Conservation (phyloP, 1,140 invertebrate genomes). For the Gerris buenoi region DNA sequence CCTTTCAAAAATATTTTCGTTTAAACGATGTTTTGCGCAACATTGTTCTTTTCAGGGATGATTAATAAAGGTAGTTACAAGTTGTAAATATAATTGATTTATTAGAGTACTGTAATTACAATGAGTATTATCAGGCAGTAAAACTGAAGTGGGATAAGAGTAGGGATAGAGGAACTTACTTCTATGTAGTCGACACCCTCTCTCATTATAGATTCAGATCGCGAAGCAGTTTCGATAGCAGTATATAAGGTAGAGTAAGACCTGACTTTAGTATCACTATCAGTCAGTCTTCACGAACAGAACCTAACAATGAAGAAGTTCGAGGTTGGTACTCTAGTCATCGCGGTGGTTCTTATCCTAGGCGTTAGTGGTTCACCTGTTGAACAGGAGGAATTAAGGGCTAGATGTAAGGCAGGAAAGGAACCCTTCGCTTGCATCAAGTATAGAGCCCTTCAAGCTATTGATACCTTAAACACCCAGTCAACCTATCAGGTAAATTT, state of each 20-base stretch:
- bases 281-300: no score
- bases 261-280: background rate
- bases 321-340: background rate
- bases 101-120: no score
- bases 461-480: conserved; percentile 60
- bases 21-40: no score
- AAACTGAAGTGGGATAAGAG: no score
- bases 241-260: background rate
- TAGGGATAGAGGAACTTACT: no score
- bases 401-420: conserved; percentile 50
- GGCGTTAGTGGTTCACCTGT: conserved; percentile 18
- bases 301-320: background rate
- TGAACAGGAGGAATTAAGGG: conserved; percentile 51
- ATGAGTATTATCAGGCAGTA: no score
- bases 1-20: no score
- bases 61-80: no score
- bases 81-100: no score
- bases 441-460: conserved; percentile 56
- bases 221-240: background rate
- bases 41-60: no score
- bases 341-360: conserved; percentile 20
- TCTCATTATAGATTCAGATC: background rate
- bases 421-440: conserved; percentile 67
- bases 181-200: no score
- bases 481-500: conserved; percentile 51